A percentile compares a stretch with the other conserved stretches of the same genome.
phyloP scores from a whole-genome alignment of 2,113 vertebrate species.

The Cyrtonyx montezumae region DNA sequence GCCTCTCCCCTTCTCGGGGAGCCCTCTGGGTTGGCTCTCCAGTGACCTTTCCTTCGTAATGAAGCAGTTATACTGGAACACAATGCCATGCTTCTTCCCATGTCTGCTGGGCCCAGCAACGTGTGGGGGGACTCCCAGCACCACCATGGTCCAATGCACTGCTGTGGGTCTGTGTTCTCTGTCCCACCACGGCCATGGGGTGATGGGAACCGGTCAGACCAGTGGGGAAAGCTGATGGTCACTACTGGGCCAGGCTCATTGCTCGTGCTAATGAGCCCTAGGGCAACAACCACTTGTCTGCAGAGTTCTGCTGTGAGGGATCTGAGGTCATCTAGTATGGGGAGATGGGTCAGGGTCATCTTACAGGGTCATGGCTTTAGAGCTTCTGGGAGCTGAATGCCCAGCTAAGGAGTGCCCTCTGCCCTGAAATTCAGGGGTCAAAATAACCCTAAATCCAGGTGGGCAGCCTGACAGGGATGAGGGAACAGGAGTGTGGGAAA shows the following conservation, averaged over 20 bases:
- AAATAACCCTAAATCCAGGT: not conserved
- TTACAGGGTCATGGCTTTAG: rapidly evolving
- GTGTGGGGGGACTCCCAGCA: not conserved
- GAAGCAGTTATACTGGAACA: not conserved
- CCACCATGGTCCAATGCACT: rapidly evolving
- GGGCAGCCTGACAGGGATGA: too few species aligned
- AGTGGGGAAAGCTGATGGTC: not conserved
- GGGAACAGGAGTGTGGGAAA: not conserved
- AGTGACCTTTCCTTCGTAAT: rapidly evolving
- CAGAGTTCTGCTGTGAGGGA: rapidly evolving
- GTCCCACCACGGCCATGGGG: rapidly evolving
- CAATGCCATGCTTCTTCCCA: not conserved
- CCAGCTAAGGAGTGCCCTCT: not conserved
- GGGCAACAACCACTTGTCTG: not conserved
- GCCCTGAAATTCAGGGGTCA: not conserved
- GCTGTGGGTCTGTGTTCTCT: not conserved
- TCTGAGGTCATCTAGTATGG: not conserved
- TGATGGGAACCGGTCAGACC: not conserved
- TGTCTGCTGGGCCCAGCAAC: rapidly evolving
- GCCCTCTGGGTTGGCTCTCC: not conserved
- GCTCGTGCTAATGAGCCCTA: not conserved
- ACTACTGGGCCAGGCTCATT: not conserved
- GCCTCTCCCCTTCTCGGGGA: not conserved
- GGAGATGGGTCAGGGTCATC: too few species aligned
- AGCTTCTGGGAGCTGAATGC: not conserved